A percentile compares a stretch with the other conserved stretches of the same genome.
Conservation (phyloP, 2,888 invertebrate species). For the Anthophora plumipes region DNA sequence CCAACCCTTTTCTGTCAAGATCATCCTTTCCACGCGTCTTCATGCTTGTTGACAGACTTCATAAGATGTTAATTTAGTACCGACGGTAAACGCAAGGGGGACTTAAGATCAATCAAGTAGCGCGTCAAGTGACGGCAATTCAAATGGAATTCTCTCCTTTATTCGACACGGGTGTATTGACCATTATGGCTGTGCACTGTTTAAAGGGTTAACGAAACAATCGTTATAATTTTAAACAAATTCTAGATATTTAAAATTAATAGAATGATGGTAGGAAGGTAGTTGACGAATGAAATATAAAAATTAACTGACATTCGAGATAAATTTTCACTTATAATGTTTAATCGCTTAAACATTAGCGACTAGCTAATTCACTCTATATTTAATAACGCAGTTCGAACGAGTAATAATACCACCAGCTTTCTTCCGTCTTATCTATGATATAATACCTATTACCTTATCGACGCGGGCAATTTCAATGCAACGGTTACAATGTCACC, state of each 20-base stretch:
- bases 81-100: slow-evolving; percentile 49
- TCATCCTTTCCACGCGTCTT: not conserved
- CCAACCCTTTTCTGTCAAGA: not conserved
- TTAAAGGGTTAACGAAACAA: not conserved
- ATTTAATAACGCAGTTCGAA: not conserved
- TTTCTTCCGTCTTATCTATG: no score
- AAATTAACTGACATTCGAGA: not conserved
- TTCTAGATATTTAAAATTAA: not conserved
- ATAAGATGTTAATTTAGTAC: slow-evolving; percentile 38
- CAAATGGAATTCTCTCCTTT: slow-evolving; percentile 40
- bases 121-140: slow-evolving; percentile 56
- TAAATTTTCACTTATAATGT: not conserved
- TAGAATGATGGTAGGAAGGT: not conserved
- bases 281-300: slow-evolving; percentile 1
- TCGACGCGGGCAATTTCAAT: not conserved
- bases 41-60: slow-evolving; percentile 46
- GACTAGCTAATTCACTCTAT: no score
- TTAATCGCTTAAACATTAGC: no score
- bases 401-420: not conserved
- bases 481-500: not conserved
- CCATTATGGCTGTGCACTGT: not conserved
- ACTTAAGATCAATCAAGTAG: slow-evolving; percentile 43
- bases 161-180: slow-evolving; percentile 20
- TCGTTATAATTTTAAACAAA: no score
- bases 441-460: not conserved